phyloP scores from a whole-genome alignment of 2,888 invertebrate genomes.

The Bombylius discolor region DNA sequence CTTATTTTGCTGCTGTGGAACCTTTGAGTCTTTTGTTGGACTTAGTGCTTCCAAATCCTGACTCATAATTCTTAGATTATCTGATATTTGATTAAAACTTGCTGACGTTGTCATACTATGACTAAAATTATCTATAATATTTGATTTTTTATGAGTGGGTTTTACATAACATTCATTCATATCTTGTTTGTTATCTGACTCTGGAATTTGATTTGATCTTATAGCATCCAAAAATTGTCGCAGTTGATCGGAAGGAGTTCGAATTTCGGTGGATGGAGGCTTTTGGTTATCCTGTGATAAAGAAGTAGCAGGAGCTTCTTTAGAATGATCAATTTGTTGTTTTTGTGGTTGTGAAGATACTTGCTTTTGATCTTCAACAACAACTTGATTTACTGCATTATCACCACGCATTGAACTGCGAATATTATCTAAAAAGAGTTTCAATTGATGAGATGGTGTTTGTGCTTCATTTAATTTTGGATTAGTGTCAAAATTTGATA shows the following conservation, averaged over 20 bases:
- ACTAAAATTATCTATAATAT: conserved; percentile 23
- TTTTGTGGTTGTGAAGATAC: conserved; percentile 15
- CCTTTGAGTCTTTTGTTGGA: conserved; percentile 18
- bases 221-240: conserved; percentile 35
- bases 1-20: neutral
- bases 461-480: conserved; percentile 22
- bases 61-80: conserved; percentile 35
- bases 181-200: conserved; percentile 22
- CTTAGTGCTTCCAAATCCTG: conserved; percentile 34
- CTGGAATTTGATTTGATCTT: conserved; percentile 34
- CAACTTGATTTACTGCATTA: conserved; percentile 11
- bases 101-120: conserved; percentile 32
- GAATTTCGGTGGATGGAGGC: neutral
- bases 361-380: conserved; percentile 27
- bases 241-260: conserved; percentile 36
- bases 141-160: conserved; percentile 5
- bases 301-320: neutral
- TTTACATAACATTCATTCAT: conserved; percentile 1
- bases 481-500: conserved; percentile 24
- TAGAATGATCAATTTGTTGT: neutral
- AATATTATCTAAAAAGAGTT: conserved; percentile 33
- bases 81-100: conserved; percentile 35
- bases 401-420: conserved; percentile 34
- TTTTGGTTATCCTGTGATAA: conserved; percentile 3
- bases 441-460: conserved; percentile 33